Percentiles rank a stretch among this genome's conserved stretches.
phyloP scores from a whole-genome alignment of 2,888 invertebrate genomes.

The Nephrotoma appendiculata region DNA sequence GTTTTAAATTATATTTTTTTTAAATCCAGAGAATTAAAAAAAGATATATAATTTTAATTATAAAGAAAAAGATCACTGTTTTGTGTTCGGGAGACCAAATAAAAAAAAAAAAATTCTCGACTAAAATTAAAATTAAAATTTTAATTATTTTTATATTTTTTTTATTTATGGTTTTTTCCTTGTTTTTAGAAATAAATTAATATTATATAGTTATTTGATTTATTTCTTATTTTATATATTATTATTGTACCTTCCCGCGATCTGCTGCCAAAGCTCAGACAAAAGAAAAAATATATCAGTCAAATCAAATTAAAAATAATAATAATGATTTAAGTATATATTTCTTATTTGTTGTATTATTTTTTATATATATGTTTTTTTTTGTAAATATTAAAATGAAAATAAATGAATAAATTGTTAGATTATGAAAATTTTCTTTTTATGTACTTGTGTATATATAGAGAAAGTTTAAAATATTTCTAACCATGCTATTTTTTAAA shows the following conservation, averaged over 20 bases:
- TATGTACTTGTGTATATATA: not conserved
- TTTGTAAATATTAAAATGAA: not conserved
- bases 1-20: not conserved
- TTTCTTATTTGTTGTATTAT: not conserved
- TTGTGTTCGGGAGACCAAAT: not conserved
- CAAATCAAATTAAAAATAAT: slow-evolving; percentile 3
- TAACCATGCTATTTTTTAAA: not conserved
- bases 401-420: not conserved
- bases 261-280: slow-evolving; percentile 2
- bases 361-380: not conserved
- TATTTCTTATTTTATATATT: not conserved
- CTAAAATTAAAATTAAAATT: not conserved
- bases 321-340: not conserved
- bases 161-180: not conserved
- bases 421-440: not conserved
- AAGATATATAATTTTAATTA: not conserved
- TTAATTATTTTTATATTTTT: not conserved
- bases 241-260: slow-evolving; percentile 6
- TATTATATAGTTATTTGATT: not conserved
- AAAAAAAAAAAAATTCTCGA: not conserved
- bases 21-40: not conserved
- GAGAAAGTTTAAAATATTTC: not conserved
- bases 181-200: slow-evolving; percentile 3
- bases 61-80: not conserved
- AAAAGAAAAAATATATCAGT: not conserved